A percentile compares a stretch with the other conserved stretches of the same genome.
Evolutionary conservation across 2,888 invertebrate genomes (phyloP).

Genomic region (Sinotaia quadrata): DNA sequence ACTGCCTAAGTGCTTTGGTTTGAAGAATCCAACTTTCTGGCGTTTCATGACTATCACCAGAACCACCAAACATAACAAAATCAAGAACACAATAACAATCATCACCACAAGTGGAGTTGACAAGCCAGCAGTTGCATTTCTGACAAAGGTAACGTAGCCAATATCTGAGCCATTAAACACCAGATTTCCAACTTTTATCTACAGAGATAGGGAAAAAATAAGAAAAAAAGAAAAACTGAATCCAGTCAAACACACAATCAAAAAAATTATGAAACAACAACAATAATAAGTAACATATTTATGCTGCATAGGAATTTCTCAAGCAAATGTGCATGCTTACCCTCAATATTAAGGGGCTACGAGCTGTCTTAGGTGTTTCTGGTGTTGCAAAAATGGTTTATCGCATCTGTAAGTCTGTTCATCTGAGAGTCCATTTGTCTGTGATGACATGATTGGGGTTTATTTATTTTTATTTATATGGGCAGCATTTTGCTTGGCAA

Average conservation of each 20-base stretch:
- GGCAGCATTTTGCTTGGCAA: no score
- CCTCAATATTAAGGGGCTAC: no score
- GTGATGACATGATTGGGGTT: no score
- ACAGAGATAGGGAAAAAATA: constrained; percentile 24
- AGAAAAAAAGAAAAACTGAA: neutral
- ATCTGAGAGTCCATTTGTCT: no score
- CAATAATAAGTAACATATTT: neutral
- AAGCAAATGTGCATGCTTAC: no score
- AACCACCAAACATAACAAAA: constrained; percentile 45
- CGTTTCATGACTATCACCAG: constrained; percentile 55
- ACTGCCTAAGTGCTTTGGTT: constrained; percentile 2
- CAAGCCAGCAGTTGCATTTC: constrained; percentile 23
- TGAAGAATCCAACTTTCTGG: constrained; percentile 49
- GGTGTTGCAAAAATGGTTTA: no score
- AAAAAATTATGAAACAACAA: neutral
- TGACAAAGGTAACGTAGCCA: constrained; percentile 53
- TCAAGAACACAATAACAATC: constrained; percentile 44
- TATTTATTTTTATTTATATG: no score
- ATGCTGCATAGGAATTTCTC: no score
- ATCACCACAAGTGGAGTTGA: constrained; percentile 44
- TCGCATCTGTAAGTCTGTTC: no score
- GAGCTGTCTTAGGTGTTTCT: no score
- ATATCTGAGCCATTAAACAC: constrained; percentile 39
- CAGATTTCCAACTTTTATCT: constrained; percentile 59
- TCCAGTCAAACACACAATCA: neutral